Percentiles rank a stretch among this genome's conserved stretches.
These are phyloP conservation scores for Tautogolabrus adspersus DNA, from an alignment of 2,113 vertebrate species.

Conservation along the genomic window DNA sequence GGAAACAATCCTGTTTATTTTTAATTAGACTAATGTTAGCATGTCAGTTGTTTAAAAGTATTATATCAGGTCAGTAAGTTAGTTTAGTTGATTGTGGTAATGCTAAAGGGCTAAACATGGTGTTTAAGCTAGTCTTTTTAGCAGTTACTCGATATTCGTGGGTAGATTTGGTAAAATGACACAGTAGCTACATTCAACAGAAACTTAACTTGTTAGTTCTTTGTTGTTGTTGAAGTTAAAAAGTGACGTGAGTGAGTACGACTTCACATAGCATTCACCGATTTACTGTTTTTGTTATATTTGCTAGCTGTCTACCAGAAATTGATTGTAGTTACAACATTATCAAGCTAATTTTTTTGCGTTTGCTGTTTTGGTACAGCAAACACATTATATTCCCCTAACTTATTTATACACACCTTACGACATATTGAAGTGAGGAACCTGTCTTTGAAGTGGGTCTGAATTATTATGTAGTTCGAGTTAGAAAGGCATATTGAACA, in stretches of 20 bases:
- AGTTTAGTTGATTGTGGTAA: background rate
- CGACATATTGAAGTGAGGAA: background rate
- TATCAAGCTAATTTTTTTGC: background rate
- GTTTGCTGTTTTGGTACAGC: background rate
- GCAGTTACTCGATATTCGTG: background rate
- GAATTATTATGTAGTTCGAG: slow-evolving; percentile 34
- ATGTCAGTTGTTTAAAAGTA: no score
- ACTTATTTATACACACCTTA: slow-evolving; percentile 4
- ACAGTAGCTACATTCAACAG: no score
- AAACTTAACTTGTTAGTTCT: no score
- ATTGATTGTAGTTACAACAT: no score
- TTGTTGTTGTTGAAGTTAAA: no score
- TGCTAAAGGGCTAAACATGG: background rate
- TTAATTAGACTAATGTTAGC: no score
- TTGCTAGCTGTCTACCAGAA: no score
- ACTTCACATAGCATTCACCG: no score
- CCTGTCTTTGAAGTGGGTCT: slow-evolving; percentile 10
- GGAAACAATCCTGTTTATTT: no score
- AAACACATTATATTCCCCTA: background rate
- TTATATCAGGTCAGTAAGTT: no score
- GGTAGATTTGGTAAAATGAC: background rate
- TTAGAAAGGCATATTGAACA: slow-evolving; percentile 31
- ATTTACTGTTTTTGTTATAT: background rate
- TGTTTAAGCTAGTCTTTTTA: background rate
- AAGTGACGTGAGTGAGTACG: no score